Percentiles rank a stretch among this genome's conserved stretches.
Conservation (phyloP, 2,888 invertebrate species). For the Malacosoma neustria region DNA sequence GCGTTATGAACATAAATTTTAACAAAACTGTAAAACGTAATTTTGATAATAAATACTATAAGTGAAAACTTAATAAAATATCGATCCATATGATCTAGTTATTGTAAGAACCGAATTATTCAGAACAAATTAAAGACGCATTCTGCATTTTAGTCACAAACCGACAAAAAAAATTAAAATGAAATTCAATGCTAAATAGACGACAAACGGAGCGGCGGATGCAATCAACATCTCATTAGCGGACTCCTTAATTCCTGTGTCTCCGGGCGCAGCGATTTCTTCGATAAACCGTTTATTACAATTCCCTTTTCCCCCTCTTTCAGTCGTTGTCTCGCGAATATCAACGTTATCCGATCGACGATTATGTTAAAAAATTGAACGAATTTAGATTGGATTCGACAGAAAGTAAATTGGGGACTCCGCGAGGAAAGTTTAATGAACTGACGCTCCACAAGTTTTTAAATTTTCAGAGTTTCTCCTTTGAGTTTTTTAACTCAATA, state of each 20-base stretch:
- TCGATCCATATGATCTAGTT: too few relatives aligned
- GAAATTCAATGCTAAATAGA: slow-evolving; percentile 43
- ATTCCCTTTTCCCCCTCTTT: slow-evolving; percentile 29
- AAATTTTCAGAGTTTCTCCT: slow-evolving; percentile 4
- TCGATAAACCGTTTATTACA: slow-evolving; percentile 61
- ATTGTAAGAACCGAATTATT: too few relatives aligned
- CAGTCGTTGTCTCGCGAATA: slow-evolving; percentile 40
- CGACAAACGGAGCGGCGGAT: slow-evolving; percentile 52
- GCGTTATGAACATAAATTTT: too few relatives aligned
- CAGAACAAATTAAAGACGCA: slow-evolving; percentile 41
- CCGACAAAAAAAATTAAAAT: slow-evolving; percentile 27
- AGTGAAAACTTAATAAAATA: too few relatives aligned
- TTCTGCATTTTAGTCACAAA: slow-evolving; percentile 42
- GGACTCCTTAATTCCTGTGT: slow-evolving; percentile 58
- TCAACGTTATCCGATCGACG: slow-evolving; percentile 41
- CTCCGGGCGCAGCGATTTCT: slow-evolving; percentile 47
- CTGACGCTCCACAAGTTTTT: slow-evolving; percentile 26
- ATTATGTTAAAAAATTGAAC: slow-evolving; percentile 52
- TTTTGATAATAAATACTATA: too few relatives aligned
- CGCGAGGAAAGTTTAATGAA: slow-evolving; percentile 48
- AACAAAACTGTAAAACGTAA: too few relatives aligned
- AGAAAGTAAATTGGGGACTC: slow-evolving; percentile 39
- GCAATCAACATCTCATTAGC: slow-evolving; percentile 72
- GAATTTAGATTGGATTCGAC: slow-evolving; percentile 41
- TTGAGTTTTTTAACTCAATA: neutral